Base-by-base conservation (phyloP, 2,888 invertebrate genomes). In the Bellardia bayeri region DNA sequence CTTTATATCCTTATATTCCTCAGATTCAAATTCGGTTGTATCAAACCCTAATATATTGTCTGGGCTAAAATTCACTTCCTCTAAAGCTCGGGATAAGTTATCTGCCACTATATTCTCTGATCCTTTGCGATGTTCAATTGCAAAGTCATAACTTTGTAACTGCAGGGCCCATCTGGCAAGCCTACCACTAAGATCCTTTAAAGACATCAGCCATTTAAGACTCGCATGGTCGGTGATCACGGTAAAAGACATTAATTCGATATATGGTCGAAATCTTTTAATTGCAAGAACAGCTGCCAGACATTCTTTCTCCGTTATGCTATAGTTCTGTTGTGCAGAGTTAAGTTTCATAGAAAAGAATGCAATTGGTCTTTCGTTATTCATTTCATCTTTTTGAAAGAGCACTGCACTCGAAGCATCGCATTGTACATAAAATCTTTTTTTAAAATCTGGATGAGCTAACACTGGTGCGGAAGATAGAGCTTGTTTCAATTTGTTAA, bases 321-420 rank as follows among this genome's bases (percentile, higher is more conserved):
- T 49, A 13, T 16, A n/a, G 23, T 49, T 49, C 13, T 4, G 11
- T 49, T 49, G 49, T 49, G 49, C 49, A 13, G 11, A 4, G 11
- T 72, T 72, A 2, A 56, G 13, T 40, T 72, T 72, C 14, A 6
- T n/a, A 2, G 40, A 68, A 40, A 58, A 58, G n/a, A 51, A 79
- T 3, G 56, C 56, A 2, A 82, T 76, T 13, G 40, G 66, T 33
- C 40, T 40, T n/a, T 76, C 61, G 13, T 63, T 37, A 49, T 63
- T 8, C 0, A 49, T 9, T 3, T 33, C 30, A 16, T 75, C 61
- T 33, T 75, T 63, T 33, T 75, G 63, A 37, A 75, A 75, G 0
- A 61, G 23, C 5, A 45, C 45, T 2, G 49, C 63, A 13, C 49
- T 49, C 9, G 49, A 49, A 13, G 49, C 49, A 49, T 49, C 49